These are phyloP conservation scores for Octopus sinensis DNA, from an alignment of 1,140 invertebrate species.

Conservation along the genomic window DNA sequence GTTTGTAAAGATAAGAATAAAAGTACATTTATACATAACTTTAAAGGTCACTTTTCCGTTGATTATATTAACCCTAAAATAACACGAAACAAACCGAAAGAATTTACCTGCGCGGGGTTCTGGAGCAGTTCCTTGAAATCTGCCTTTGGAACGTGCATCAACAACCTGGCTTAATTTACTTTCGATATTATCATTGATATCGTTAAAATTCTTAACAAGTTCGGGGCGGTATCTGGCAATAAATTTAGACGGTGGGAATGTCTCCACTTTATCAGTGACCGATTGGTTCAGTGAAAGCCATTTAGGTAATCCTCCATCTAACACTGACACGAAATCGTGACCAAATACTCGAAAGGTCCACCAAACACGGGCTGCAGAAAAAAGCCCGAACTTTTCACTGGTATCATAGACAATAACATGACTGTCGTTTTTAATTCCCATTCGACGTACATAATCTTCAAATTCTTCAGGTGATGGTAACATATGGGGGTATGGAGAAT, in stretches of 20 bases:
- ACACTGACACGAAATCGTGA: conserved; percentile 43
- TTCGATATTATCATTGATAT: conserved; percentile 40
- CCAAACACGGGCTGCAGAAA: conserved; percentile 52
- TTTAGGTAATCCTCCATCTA: conserved; percentile 49
- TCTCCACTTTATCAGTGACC: conserved; percentile 26
- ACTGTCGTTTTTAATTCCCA: conserved; percentile 50
- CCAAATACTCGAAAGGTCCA: conserved; percentile 53
- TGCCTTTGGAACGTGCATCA: conserved; percentile 44
- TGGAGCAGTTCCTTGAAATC: conserved; percentile 45
- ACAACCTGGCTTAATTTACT: conserved; percentile 39
- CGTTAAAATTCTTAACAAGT: conserved; percentile 43
- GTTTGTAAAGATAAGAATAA: too few relatives aligned
- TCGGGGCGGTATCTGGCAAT: conserved; percentile 31
- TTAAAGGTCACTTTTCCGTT: too few relatives aligned
- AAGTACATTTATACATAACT: too few relatives aligned
- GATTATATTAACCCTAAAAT: too few relatives aligned
- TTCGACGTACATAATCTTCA: conserved; percentile 43
- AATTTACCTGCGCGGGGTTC: conserved; percentile 47
- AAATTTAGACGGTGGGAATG: conserved; percentile 27
- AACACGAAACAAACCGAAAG: too few relatives aligned
- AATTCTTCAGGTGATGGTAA: conserved; percentile 43
- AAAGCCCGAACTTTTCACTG: conserved; percentile 41
- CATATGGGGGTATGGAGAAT: conserved; percentile 39
- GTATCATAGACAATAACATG: conserved; percentile 54
- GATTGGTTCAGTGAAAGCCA: conserved; percentile 36